Conservation (phyloP, 2,888 invertebrate species). For the Diplolepis rosae region DNA sequence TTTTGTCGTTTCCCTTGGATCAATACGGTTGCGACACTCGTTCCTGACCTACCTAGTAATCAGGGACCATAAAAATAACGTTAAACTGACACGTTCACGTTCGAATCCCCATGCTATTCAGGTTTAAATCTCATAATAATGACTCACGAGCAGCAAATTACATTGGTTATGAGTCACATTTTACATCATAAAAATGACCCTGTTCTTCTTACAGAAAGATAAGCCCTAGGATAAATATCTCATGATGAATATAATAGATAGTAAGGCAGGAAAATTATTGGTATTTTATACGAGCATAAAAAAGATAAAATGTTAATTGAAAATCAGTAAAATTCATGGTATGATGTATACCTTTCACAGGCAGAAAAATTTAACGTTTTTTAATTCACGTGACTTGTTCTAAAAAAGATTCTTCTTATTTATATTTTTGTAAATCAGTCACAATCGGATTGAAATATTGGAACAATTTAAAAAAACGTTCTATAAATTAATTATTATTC, state of each 20-base stretch:
- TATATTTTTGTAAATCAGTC: too few relatives aligned
- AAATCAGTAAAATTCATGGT: too few relatives aligned
- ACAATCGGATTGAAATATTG: too few relatives aligned
- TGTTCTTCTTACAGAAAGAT: background rate
- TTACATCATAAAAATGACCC: constrained; percentile 20
- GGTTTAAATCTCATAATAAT: constrained; percentile 13
- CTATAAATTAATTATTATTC: too few relatives aligned
- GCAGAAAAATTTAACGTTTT: too few relatives aligned
- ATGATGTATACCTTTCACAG: too few relatives aligned
- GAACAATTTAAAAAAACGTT: too few relatives aligned
- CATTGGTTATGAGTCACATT: constrained; percentile 25
- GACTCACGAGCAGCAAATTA: constrained; percentile 18
- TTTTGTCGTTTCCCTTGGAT: background rate
- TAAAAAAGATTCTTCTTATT: too few relatives aligned
- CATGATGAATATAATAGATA: constrained; percentile 11
- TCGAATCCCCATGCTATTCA: constrained; percentile 10
- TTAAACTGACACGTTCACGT: constrained; percentile 61
- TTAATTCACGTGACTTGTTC: too few relatives aligned
- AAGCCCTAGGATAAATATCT: constrained; percentile 14
- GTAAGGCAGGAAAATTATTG: too few relatives aligned
- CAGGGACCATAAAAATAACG: constrained; percentile 66
- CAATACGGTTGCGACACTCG: constrained; percentile 1
- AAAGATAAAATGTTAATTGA: too few relatives aligned
- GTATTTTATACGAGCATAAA: too few relatives aligned
- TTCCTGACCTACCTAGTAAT: constrained; percentile 61